Evolutionary conservation across 2,888 invertebrate genomes (phyloP), one percentile per base, ranked within the genome.

Genomic region (Ypsolopha sequella): DNA sequence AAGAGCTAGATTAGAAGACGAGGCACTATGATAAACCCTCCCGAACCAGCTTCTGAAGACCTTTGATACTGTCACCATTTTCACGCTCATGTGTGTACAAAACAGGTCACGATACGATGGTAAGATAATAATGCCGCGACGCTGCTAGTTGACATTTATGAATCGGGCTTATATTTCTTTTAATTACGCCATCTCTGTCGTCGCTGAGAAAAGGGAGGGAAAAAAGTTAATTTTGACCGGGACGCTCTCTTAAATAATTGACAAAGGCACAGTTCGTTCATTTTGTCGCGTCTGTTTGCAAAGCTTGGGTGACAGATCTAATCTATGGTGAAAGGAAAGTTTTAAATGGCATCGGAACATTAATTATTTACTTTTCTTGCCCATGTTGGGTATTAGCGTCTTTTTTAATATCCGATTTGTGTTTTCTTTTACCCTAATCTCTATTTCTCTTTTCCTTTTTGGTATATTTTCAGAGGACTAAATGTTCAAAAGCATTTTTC

Each of bases 161-260:
- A 84, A 85, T 85, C 75, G 79, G 70, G 66, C 75, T 80, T 85
- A 82, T 85, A 81, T 85, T 85, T 85, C 86, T 84, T 85, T 84
- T 85, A 85, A 85, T 85, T 85, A 85, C 75, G 73, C 61, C 66
- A 63, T 62, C 69, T 69, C 70, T 63, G 70, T 67, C 65, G 64
- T 55, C 61, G 60, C 57, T 58, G 54, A 55, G 59, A 54, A 48
- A 36, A 13, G 50, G 35, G 24, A 13, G 35, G 33, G 46, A 46
- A 46, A 46, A 46, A 49, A 49, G 41, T 49, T 41, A 39, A 49
- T 49, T 49, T 49, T n/a, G 24, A 43, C 24, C 43, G 14, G 43
- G 43, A 11, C 13, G 4, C 34, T 33, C 45, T 45, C 45, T 45
- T 47, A 36, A 47, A 47, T 47, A 47, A 47, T 47, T 47, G 47